Conservation (phyloP, 2,113 vertebrate species). For the Barbus barbus region DNA sequence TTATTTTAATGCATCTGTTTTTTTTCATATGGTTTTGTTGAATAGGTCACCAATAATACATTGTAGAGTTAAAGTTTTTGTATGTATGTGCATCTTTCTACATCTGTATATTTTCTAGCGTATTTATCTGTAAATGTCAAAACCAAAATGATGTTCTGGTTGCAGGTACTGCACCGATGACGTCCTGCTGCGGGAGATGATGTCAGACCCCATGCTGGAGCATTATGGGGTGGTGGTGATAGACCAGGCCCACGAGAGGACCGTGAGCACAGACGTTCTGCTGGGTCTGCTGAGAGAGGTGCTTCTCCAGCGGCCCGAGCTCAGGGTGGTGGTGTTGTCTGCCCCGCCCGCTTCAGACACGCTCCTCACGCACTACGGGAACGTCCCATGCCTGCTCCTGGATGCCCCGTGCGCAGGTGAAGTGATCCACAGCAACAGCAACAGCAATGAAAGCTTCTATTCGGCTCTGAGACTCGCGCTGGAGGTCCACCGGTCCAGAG, state of each 20-base stretch:
- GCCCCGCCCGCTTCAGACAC: conserved; percentile 64
- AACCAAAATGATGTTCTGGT: rapidly evolving
- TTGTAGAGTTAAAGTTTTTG: no score
- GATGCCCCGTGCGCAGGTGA: conserved; percentile 57
- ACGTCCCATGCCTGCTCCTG: conserved; percentile 68
- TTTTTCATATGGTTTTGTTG: no score
- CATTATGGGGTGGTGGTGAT: conserved; percentile 80
- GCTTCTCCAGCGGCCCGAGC: conserved; percentile 76
- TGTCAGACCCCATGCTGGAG: conserved; percentile 84
- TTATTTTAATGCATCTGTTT: no score
- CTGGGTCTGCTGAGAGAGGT: conserved; percentile 83
- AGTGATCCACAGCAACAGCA: conserved; percentile 76
- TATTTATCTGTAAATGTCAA: not conserved
- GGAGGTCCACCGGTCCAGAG: conserved; percentile 82
- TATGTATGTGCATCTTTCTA: no score
- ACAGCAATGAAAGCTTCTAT: conserved; percentile 73
- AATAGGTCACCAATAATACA: no score
- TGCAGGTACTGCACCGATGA: conserved; percentile 85
- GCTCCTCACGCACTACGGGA: conserved; percentile 71
- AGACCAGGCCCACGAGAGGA: conserved; percentile 84
- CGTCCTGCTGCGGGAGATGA: conserved; percentile 86
- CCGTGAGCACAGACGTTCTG: conserved; percentile 79
- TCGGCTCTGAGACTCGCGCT: conserved; percentile 79
- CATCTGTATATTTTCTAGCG: not conserved
- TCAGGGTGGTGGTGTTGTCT: conserved; percentile 81